Conservation (phyloP, 2,113 vertebrate genomes). For the Eulemur rufifrons region DNA sequence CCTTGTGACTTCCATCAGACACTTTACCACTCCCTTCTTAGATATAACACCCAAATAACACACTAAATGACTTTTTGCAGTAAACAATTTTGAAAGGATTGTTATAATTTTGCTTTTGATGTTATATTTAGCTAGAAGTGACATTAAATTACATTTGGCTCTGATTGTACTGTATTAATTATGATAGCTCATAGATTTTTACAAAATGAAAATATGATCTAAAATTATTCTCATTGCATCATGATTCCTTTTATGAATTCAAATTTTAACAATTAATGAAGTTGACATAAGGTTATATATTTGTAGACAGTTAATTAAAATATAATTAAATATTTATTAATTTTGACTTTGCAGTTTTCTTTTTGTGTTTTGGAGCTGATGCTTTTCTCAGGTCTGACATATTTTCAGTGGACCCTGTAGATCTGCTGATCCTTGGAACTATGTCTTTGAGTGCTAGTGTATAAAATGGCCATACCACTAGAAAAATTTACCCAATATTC, state of each 20-base stretch:
- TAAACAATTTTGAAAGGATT: conserved; percentile 27
- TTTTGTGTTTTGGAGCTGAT: not conserved
- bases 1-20: not conserved
- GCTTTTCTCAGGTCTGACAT: not conserved
- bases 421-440: not conserved
- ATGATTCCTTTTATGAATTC: conserved; percentile 43
- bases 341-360: not conserved
- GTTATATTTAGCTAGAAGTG: conserved; percentile 9
- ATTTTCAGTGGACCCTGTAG: not conserved
- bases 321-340: conserved; percentile 58
- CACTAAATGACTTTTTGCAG: not conserved
- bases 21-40: not conserved
- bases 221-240: conserved; percentile 27
- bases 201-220: not conserved
- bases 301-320: conserved; percentile 61
- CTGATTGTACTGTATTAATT: conserved; percentile 18
- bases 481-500: not conserved
- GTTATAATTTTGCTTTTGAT: conserved; percentile 29
- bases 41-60: not conserved
- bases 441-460: not conserved
- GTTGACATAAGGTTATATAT: conserved; percentile 39
- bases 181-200: not conserved
- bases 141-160: conserved; percentile 34
- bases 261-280: conserved; percentile 56
- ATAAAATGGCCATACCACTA: not conserved